A percentile compares a stretch with the other conserved stretches of the same genome.
These are phyloP conservation scores for Meteorus sp. DNA, from an alignment of 1,140 invertebrate genomes.

Conservation along the genomic window DNA sequence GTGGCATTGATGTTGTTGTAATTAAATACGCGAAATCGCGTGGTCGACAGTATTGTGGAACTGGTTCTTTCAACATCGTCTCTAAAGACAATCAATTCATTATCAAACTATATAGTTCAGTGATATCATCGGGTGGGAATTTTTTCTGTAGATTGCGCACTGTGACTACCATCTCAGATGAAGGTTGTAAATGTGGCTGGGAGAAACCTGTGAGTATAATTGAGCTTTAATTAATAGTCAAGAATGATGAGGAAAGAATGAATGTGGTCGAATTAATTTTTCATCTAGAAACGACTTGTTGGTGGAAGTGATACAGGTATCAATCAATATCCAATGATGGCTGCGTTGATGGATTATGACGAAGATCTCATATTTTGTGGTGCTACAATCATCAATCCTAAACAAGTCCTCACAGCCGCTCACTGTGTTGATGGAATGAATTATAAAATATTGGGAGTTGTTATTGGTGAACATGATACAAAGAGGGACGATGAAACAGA, in stretches of 20 bases:
- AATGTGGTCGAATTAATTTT: neutral
- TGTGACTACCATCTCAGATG: slow-evolving; percentile 30
- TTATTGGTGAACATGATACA: slow-evolving; percentile 64
- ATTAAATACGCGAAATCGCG: slow-evolving; percentile 16
- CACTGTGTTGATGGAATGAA: slow-evolving; percentile 61
- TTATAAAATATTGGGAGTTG: slow-evolving; percentile 42
- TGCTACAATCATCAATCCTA: slow-evolving; percentile 64
- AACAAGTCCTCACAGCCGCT: slow-evolving; percentile 70
- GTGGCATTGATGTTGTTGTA: slow-evolving; percentile 36
- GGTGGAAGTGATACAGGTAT: slow-evolving; percentile 63
- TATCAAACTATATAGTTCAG: slow-evolving; percentile 47
- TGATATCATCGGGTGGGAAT: slow-evolving; percentile 49
- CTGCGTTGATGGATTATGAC: slow-evolving; percentile 56
- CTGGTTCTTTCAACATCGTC: slow-evolving; percentile 47
- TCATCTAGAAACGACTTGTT: slow-evolving; percentile 63
- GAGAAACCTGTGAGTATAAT: slow-evolving; percentile 57
- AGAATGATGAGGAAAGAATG: too few relatives aligned
- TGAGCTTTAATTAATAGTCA: neutral
- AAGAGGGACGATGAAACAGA: slow-evolving; percentile 44
- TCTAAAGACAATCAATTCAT: slow-evolving; percentile 54
- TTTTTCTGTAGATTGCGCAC: slow-evolving; percentile 58
- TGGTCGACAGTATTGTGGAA: slow-evolving; percentile 60
- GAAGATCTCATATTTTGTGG: slow-evolving; percentile 63
- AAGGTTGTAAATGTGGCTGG: slow-evolving; percentile 61
- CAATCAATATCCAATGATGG: slow-evolving; percentile 72